Evolutionary conservation across 30 jellyfish, hydroid and myxozoan genomes (phyloP), one percentile per base, ranked within the genome.

Genomic region (Chrysaora quinquecirrha): DNA sequence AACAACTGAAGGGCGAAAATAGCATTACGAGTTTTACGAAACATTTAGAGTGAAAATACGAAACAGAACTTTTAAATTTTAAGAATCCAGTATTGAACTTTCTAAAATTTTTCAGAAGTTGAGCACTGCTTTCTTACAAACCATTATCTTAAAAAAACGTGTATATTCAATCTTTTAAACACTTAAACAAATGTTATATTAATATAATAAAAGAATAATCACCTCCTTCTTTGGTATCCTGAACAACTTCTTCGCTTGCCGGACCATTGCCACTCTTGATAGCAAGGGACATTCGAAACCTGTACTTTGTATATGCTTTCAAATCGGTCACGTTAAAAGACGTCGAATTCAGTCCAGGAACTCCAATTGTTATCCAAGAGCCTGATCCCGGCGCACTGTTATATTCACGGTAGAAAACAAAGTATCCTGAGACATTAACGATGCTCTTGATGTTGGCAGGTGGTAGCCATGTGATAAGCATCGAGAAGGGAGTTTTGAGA

Each of bases 191-290:
- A n/a, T n/a, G n/a, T n/a, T n/a, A n/a, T n/a, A n/a, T n/a, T n/a
- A n/a, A n/a, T n/a, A n/a, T n/a, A n/a, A n/a, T n/a, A 43, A 14
- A 49, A 23, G 4, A 22, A 43, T 25, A 52, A 16, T 52, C 19
- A 76, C 96, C 77, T 75, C 90, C 96, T 76, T 86, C 96, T 19
- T 27, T 29, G 0, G 96, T 86, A 1, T 20, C 35, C 23, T 31
- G 48, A 19, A 77, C 43, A 2, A 68, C 73, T 76, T 86, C 96
- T 7, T 67, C 61, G 31, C 86, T 73, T 11, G 79, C 90, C 1
- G 89, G 89, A 20, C 96, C 96, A 56, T 74, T 75, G 19, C 87
- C 86, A 12, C 47, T 49, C 64, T 20, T 56, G 30, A 67, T 74
- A 9, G 87, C 89, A 21, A 86, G 29, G 3, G 86, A 54, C 86